phyloP scores from a whole-genome alignment of 2,113 vertebrate species.

The Willisornis vidua region DNA sequence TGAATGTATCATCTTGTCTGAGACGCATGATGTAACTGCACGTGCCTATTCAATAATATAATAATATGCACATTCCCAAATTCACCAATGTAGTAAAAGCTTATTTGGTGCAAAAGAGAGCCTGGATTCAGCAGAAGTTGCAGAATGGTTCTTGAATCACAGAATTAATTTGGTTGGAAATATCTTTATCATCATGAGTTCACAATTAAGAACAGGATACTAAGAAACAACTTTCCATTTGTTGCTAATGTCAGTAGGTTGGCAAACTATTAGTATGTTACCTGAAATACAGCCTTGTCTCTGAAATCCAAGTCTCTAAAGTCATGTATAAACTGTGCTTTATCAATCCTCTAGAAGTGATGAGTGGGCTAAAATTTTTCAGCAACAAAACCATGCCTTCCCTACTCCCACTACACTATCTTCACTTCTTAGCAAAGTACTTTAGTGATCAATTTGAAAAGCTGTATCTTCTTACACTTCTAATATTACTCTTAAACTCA shows the following conservation, averaged over 20 bases:
- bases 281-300: not conserved
- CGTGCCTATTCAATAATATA: not conserved
- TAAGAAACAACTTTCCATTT: not conserved
- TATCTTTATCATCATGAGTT: rapidly evolving
- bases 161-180: not conserved
- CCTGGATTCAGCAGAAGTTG: not conserved
- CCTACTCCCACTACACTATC: not conserved
- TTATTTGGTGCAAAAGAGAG: not conserved
- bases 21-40: not conserved
- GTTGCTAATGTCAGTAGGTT: not conserved
- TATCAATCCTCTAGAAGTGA: not conserved
- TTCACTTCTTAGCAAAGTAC: not conserved
- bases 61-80: not conserved
- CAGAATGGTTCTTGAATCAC: not conserved
- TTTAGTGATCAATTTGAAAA: not conserved
- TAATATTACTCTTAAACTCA: not conserved
- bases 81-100: not conserved
- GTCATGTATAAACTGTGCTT: not conserved
- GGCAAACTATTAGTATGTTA: not conserved
- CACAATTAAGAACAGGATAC: not conserved
- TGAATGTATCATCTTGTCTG: not conserved
- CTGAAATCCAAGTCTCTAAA: not conserved
- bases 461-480: not conserved
- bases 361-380: not conserved
- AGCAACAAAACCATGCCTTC: not conserved